Base-by-base conservation (phyloP, 2,797 vertebrate genomes). In the Tokudaia muenninki region DNA sequence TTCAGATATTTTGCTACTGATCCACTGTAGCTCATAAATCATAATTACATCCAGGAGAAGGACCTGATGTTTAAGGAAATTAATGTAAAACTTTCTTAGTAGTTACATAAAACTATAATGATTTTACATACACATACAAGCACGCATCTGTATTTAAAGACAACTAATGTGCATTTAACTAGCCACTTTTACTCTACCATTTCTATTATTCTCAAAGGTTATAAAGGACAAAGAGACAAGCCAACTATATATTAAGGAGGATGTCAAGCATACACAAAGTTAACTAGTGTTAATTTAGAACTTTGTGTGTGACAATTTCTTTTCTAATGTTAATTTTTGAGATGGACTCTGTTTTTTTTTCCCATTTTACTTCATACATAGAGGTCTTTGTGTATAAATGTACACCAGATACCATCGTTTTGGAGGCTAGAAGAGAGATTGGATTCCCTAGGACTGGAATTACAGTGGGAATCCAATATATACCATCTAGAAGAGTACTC, bases 1-100 rank as follows among this genome's bases (percentile, higher is more conserved):
- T 95, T 96, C 82, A 96, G n/a, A 90, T 93, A 94, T 91, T 93
- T 96, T 95, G 83, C 94, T 93, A 92, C 89, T 77, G 41, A 95
- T 94, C 21, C 72, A 90, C 8, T 84, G 41, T 37, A 87, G 67
- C 52, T 95, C 79, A 92, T 97, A 95, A 97, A 97, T 95, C 86
- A 95, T 70, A 72, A 70, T 91, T 95, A 92, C 0, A 90, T 24
- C 34, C 52, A 57, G 24, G 84, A 86, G 50, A 87, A 77, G 44
- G 10, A 75, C 75, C 63, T 96, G 57, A 91, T 92, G 70, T 63
- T 91, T 96, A 96, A 88, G 59, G 91, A 96, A 79, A 97, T 87
- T 44, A 83, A 97, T 90, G 44, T 44, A 95, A 91, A 87, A 22
- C 2, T 79, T 86, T 94, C 67, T 97, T 87, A 84, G 4, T 26